phyloP scores from a whole-genome alignment of 2,888 invertebrate genomes.

The Schizaphis graminum region DNA sequence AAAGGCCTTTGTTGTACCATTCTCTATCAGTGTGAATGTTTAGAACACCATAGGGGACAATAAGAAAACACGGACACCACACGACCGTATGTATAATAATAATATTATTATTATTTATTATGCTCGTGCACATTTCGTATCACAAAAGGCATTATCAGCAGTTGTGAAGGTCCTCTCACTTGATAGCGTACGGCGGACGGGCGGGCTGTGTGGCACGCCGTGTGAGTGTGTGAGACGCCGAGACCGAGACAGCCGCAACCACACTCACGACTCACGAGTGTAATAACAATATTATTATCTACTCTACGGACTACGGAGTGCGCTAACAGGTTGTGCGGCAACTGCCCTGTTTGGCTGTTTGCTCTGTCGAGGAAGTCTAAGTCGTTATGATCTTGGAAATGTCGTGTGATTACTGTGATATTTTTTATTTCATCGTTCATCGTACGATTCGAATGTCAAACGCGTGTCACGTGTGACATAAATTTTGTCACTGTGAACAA shows the following conservation, averaged over 20 bases:
- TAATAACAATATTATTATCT: no score
- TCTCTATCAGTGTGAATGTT: not conserved
- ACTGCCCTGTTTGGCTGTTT: no score
- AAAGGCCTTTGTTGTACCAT: not conserved
- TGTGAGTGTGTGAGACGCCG: not conserved
- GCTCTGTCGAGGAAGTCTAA: no score
- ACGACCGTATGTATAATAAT: not conserved
- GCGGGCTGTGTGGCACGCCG: not conserved
- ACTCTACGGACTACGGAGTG: no score
- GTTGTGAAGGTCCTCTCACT: not conserved
- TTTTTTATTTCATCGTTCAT: no score
- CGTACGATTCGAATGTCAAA: no score
- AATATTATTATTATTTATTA: not conserved
- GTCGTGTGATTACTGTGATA: no score
- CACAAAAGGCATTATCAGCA: not conserved
- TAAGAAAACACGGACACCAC: not conserved
- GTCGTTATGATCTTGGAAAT: no score
- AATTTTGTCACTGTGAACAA: no score
- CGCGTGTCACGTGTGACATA: no score
- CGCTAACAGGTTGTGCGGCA: no score
- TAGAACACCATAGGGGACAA: not conserved
- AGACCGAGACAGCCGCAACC: not conserved
- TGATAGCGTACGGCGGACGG: not conserved
- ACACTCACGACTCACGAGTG: no score
- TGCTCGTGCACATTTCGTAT: not conserved